Conservation (phyloP, 2,113 vertebrate species). For the Odocoileus hemionus region DNA sequence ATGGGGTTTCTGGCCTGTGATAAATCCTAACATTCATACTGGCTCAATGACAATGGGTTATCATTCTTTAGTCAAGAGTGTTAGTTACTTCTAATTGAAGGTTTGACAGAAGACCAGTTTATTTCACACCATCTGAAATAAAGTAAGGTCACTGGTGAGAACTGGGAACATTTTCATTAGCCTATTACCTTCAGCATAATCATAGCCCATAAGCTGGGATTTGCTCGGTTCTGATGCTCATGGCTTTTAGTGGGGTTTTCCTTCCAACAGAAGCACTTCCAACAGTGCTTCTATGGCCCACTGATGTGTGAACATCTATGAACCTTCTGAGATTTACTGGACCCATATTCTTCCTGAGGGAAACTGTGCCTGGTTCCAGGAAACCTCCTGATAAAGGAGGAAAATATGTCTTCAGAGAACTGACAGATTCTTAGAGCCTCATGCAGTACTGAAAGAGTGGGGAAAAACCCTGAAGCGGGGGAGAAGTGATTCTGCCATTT, state of each 20-base stretch:
- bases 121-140: conserved; percentile 1
- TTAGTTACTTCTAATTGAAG: not conserved
- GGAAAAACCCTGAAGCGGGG: not conserved
- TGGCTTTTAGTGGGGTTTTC: not conserved
- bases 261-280: not conserved
- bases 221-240: not conserved
- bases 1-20: not conserved
- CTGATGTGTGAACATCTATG: not conserved
- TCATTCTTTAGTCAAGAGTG: not conserved
- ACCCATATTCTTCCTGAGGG: not conserved
- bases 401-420: not conserved
- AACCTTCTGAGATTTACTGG: not conserved
- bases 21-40: not conserved
- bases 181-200: not conserved
- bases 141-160: not conserved
- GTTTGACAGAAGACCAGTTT: not conserved
- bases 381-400: not conserved
- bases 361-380: not conserved
- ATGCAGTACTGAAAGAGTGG: not conserved
- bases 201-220: not conserved
- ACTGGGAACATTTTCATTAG: not conserved
- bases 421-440: not conserved
- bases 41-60: not conserved
- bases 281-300: not conserved
- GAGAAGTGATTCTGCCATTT: not conserved